Percentiles rank a stretch among this genome's conserved stretches.
phyloP scores from a whole-genome alignment of 2,113 vertebrate genomes.

The Morone saxatilis region DNA sequence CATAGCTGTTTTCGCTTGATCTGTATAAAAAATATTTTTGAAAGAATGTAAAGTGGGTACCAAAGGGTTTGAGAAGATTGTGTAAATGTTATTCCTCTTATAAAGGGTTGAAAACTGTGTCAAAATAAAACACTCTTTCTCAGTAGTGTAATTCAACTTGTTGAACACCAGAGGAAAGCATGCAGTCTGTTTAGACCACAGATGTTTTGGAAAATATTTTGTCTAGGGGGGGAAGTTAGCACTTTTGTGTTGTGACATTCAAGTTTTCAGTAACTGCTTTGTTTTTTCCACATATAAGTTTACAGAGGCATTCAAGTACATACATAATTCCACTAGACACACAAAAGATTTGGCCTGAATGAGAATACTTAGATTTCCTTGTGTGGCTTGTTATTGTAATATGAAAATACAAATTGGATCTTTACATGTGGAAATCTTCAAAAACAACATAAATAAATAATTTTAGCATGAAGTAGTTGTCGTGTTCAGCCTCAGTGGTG shows the following conservation, averaged over 20 bases:
- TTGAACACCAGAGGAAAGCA: not conserved
- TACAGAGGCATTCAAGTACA: not conserved
- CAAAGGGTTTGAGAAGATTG: not conserved
- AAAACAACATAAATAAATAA: too few species aligned
- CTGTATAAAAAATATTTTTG: constrained; percentile 8
- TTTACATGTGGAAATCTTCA: too few species aligned
- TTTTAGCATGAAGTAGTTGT: too few species aligned
- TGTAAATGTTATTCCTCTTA: not conserved
- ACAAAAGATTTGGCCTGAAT: too few species aligned
- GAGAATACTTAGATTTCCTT: too few species aligned
- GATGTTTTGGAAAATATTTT: not conserved
- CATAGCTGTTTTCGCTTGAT: not conserved
- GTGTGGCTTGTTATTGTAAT: too few species aligned
- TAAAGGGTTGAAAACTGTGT: not conserved
- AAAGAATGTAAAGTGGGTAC: constrained; percentile 16
- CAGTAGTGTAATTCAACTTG: not conserved
- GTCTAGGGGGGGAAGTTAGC: not conserved
- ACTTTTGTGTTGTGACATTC: not conserved
- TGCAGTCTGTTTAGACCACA: not conserved
- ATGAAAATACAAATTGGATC: too few species aligned
- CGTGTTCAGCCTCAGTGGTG: too few species aligned
- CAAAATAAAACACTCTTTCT: constrained; percentile 19
- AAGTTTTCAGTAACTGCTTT: not conserved
- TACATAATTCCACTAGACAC: not conserved
- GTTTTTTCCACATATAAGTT: not conserved